Percentiles rank a stretch among this genome's conserved stretches.
Evolutionary conservation across 1,140 invertebrate genomes (phyloP).

Genomic region (Copidosoma floridanum): DNA sequence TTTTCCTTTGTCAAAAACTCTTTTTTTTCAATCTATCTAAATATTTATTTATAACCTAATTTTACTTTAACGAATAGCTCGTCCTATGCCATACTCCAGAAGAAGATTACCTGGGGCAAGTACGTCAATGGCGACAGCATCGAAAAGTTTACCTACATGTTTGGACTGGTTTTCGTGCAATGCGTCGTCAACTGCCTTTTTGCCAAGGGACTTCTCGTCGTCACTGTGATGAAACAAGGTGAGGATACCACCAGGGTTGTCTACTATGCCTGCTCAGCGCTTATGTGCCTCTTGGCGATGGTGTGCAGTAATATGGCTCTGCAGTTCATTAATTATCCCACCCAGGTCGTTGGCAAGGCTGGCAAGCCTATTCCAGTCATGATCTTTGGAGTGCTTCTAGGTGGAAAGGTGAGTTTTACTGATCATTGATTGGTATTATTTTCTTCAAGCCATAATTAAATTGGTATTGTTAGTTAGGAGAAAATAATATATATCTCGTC

Average conservation of each 20-base stretch:
- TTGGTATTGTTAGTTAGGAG: no score
- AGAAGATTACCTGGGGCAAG: slow-evolving; percentile 86
- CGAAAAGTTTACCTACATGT: slow-evolving; percentile 83
- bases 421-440: no score
- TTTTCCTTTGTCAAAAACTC: no score
- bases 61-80: no score
- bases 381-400: slow-evolving; percentile 91
- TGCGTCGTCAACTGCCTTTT: slow-evolving; percentile 88
- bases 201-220: slow-evolving; percentile 72
- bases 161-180: slow-evolving; percentile 84
- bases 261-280: slow-evolving; percentile 77
- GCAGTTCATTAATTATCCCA: slow-evolving; percentile 96
- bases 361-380: slow-evolving; percentile 98
- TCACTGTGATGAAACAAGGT: slow-evolving; percentile 62
- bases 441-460: no score
- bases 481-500: no score
- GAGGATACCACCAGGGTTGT: slow-evolving; percentile 70
- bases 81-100: slow-evolving; percentile 88
- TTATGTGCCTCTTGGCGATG: slow-evolving; percentile 95
- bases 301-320: slow-evolving; percentile 93
- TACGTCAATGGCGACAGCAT: no score
- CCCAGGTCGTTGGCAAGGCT: slow-evolving; percentile 96
- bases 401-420: slow-evolving; percentile 68
- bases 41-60: no score
- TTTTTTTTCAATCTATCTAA: no score